Evolutionary conservation across 2,888 invertebrate species (phyloP).

Genomic region (Prosapia bicincta): DNA sequence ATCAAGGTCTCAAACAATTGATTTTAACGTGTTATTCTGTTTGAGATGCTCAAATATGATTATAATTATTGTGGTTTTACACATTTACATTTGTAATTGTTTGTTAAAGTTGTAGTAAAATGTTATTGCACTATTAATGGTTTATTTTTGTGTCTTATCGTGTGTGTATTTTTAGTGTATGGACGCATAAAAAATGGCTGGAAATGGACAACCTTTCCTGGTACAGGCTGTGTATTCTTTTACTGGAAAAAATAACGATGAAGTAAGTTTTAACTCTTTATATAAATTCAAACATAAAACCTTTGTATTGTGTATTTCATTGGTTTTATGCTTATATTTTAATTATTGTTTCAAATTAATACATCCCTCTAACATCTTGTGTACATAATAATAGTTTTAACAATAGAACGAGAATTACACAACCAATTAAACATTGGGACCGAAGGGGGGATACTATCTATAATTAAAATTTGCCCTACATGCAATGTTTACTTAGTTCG

Average conservation of each 20-base stretch:
- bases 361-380: too few relatives aligned
- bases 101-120: too few relatives aligned
- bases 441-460: too few relatives aligned
- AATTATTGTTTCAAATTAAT: too few relatives aligned
- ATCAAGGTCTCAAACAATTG: not conserved
- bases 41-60: not conserved
- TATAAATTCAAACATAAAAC: too few relatives aligned
- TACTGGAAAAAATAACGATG: conserved; percentile 96
- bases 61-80: not conserved
- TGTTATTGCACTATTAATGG: not conserved
- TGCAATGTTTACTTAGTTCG: too few relatives aligned
- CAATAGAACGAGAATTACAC: too few relatives aligned
- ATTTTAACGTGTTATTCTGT: not conserved
- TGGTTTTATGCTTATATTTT: too few relatives aligned
- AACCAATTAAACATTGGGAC: too few relatives aligned
- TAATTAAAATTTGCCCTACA: too few relatives aligned
- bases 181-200: not conserved
- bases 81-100: not conserved
- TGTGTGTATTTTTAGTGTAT: not conserved
- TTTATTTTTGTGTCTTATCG: not conserved
- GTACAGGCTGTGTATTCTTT: conserved; percentile 93
- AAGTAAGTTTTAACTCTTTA: conserved; percentile 61
- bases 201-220: conserved; percentile 53
- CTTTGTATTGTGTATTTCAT: too few relatives aligned
- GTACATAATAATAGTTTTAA: too few relatives aligned